Evolutionary conservation across 2,113 vertebrate species (phyloP), one percentile per base, ranked within the genome.

Genomic region (Colinus virginianus): DNA sequence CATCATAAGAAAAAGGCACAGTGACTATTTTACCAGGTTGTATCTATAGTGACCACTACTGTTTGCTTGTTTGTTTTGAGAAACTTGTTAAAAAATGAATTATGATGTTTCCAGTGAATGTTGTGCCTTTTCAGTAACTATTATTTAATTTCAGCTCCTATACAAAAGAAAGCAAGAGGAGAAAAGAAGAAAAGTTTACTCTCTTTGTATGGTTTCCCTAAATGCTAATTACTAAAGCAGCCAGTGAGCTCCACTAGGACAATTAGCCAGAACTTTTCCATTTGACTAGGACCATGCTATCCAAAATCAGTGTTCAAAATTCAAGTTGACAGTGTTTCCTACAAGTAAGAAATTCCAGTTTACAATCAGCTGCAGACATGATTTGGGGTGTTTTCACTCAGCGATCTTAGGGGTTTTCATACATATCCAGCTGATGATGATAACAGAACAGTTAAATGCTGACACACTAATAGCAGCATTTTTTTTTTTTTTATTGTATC

Each of bases 331-430:
- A 6, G 64, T 45, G 15, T 51, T 84, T 87, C n/a, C 19, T 26
- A n/a, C 9, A 23, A 11, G 13, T 4, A 68, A 79, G 40, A 46
- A 59, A 26, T 59, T 84, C 21, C 3, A 43, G 34, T 7, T 49
- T 46, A 28, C 4, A 42, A 11, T 13, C 34, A 36, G 7, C 21
- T 72, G 22, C 12, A 75, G 69, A 4, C 9, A 20, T 21, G 8
- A 67, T 46, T 13, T 45, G 1, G 0, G 6, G 8, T 2, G 5
- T 10, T 55, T 22, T 74, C 1, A 0, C 1, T 62, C 17, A 30
- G 18, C 5, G 3, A 70, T 93, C 56, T 46, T 9, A 0, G 25
- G 83, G 14, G 15, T 43, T 51, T 89, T 77, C 66, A 4, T 53
- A 46, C 8, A 46, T 2, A 2, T 28, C 2, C 7, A 2, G 10